Evolutionary conservation across 1,140 invertebrate species (phyloP), one percentile per base, ranked within the genome.

Genomic region (Drosophila tropicalis): DNA sequence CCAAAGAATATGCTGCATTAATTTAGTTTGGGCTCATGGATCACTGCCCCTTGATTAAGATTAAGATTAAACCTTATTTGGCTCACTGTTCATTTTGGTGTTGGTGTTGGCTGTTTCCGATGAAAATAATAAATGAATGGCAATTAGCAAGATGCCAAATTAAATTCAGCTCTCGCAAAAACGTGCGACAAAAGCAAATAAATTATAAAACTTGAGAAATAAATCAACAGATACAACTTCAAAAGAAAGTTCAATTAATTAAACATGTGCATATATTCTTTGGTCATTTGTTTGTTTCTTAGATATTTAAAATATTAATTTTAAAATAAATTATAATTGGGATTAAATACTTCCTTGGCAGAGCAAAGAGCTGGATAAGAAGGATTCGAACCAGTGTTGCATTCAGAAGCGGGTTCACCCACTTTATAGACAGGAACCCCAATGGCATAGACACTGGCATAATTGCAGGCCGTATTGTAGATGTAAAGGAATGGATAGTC

Each of bases 381-480:
- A 4, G 82, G 80, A 79, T 92, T 91, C 0, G 68, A 15, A 32
- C 91, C 91, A 0, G 91, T 91, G 34, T 25, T 22, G 32, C 91
- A 92, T 22, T 89, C 83, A 5, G 89, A 87, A 55, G 85, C 83
- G 1, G 91, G 91, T 6, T 81, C 55, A 1, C 91, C 91, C 17
- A 76, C 67, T 36, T 77, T 86, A 41, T 92, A 92, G 12, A 92
- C 79, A 5, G 83, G 82, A 1, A 83, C 76, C 6, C 79, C 91
- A 5, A 83, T 66, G 2, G 87, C 83, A 90, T 92, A 90, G 47
- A 81, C 71, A 51, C 82, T 90, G 19, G 90, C 90, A 70, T 92
- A 92, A 67, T 92, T 92, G 64, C 91, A 92, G 60, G 89, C 91
- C 12, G 82, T 87, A 44, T 91, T 91, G 44, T 91, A 90, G 47